These are phyloP conservation scores for Siphonodentalium dalli DNA, from an alignment of 2,888 invertebrate genomes.

Conservation along the genomic window DNA sequence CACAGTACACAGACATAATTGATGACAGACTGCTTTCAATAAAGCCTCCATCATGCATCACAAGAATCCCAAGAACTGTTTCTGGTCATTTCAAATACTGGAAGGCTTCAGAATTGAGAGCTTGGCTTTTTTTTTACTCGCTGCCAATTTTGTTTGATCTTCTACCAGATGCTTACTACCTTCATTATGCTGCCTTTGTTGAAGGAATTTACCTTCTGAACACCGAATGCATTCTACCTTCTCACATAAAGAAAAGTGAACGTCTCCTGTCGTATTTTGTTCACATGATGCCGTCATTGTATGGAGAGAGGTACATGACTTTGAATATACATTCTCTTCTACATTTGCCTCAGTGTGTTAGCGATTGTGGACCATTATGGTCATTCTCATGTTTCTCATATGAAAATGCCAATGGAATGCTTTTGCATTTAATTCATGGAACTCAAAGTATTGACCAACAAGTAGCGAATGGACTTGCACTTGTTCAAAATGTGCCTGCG, in stretches of 20 bases:
- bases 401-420: conserved; percentile 24
- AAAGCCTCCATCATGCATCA: conserved; percentile 27
- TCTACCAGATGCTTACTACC: conserved; percentile 14
- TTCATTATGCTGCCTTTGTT: conserved; percentile 25
- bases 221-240: conserved; percentile 11
- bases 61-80: conserved; percentile 23
- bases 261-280: conserved; percentile 22
- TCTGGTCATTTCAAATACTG: conserved; percentile 30
- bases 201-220: conserved; percentile 23
- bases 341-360: conserved; percentile 24
- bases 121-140: conserved; percentile 32
- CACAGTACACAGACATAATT: conserved; percentile 7
- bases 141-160: conserved; percentile 16
- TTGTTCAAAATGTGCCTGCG: conserved; percentile 20
- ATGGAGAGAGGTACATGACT: conserved; percentile 25
- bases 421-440: conserved; percentile 25
- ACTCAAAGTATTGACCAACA: conserved; percentile 29
- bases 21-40: conserved; percentile 19
- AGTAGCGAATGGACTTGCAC: conserved; percentile 12
- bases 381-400: conserved; percentile 31
- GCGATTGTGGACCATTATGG: conserved; percentile 28
- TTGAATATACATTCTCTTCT: conserved; percentile 27
- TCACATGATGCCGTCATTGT: conserved; percentile 19
- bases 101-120: conserved; percentile 32
- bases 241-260: conserved; percentile 11